Evolutionary conservation across 2,797 vertebrate species (phyloP), one percentile per base, ranked within the genome.

Genomic region (Sebastes flavidus): DNA sequence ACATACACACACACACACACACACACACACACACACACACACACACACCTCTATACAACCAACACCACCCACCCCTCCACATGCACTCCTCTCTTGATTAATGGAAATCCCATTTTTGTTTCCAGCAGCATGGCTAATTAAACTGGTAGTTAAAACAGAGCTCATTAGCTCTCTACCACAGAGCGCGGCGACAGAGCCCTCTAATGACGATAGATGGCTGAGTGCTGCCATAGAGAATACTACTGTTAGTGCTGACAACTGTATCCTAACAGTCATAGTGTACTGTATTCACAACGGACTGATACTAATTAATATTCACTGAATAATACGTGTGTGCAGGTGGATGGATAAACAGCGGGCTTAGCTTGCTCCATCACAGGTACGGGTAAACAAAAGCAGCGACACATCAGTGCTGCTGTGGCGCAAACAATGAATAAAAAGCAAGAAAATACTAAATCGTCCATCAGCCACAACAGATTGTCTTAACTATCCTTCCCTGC

Each of bases 51-150:
- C 81, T 20, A 84, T 58, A 77, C 78, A 86, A 77, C 34, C 72
- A 56, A 79, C 69, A 73, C 34, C 72, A 54, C 78, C 62, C 76
- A 81, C 68, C 80, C 86, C 73, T 88, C 85, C 82, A 73, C 87
- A 92, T 87, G 81, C 86, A 83, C 88, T 80, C 82, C 75, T 90
- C 67, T 83, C 91, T 87, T 96, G 94, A 95, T 96, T 95, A 96
- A 95, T 94, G 94, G 93, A 95, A 96, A 95, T 93, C 93, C 86
- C 94, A 92, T 94, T 94, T 94, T 95, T 95, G 94, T 95, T 94
- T 95, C 95, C 93, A 95, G 91, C 90, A 91, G 91, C 94, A 95
- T 81, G 91, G 94, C 93, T 96, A 96, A 96, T 96, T 96, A 96
- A 95, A 93, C 81, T 83, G 92, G 90, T 95, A 90, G 96, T 95